Conservation (phyloP, 2,113 vertebrate genomes). For the Athene cunicularia region DNA sequence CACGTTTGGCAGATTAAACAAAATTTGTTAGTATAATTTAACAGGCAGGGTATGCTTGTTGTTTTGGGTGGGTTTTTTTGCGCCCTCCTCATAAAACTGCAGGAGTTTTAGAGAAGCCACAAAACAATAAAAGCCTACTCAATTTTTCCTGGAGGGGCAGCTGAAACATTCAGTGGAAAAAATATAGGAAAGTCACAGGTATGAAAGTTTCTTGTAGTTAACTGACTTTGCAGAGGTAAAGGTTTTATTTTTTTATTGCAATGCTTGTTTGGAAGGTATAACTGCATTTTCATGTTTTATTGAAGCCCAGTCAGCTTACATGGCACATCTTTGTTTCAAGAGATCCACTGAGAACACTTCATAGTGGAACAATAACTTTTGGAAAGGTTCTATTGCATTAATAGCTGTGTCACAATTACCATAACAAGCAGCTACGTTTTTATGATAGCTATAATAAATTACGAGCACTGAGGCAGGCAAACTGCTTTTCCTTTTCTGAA, state of each 20-base stretch:
- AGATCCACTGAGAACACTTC: conserved; percentile 43
- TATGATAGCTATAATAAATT: conserved; percentile 23
- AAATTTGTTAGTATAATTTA: background rate
- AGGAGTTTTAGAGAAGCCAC: background rate
- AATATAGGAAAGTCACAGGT: background rate
- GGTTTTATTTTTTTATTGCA: background rate
- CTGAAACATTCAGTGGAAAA: background rate
- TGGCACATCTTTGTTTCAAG: conserved; percentile 21
- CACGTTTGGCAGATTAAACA: background rate
- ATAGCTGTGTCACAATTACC: conserved; percentile 36
- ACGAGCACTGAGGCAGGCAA: background rate
- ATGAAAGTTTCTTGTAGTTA: background rate
- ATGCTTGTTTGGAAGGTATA: background rate
- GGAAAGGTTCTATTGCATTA: conserved; percentile 28
- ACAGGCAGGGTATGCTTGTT: background rate
- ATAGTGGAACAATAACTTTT: conserved; percentile 15
- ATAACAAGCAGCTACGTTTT: conserved; percentile 14
- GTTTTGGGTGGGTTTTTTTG: background rate
- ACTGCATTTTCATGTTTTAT: conserved; percentile 9
- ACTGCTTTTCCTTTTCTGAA: background rate
- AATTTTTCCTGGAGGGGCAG: background rate
- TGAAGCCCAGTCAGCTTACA: background rate
- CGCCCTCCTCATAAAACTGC: background rate
- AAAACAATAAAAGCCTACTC: background rate
- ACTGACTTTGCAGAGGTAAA: background rate